Evolutionary conservation across 2,888 invertebrate species (phyloP), one percentile per base, ranked within the genome.

Genomic region (Caenorhabditis sinica): DNA sequence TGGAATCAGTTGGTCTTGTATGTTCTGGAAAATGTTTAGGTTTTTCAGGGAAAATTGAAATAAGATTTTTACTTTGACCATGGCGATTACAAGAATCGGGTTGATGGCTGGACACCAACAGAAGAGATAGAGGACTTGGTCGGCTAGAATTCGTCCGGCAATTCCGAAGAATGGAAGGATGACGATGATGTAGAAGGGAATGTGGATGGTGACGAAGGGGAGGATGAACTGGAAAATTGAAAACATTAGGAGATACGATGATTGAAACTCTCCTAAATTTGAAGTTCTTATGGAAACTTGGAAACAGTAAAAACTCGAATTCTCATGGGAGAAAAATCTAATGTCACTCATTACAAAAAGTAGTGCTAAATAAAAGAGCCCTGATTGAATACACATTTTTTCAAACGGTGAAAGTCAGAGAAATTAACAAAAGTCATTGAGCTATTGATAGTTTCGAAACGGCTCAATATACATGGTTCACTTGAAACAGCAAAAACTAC

Each of bases 31-130:
- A 49, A 11, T 9, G n/a, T 33, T 1, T 28, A 33, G 5, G 20
- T 30, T 73, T 23, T n/a, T n/a, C n/a, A n/a, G n/a, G n/a, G n/a
- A 23, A n/a, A 51, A 60, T 9, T 23, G 2, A 53, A 11, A 17
- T 25, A 1, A 63, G 20, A 25, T 20, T 3, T 65, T 65, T 20
- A 79, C 82, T 60, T 75, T 69, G 36, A 85, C 82, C 69, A 75
- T 71, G 28, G 61, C 0, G 33, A 85, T 82, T 17, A 85, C 68
- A 5, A 85, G 40, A 71, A 85, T 77, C 8, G 85, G 77, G 45
- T 85, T 77, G 61, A 85, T 82, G 0, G 82, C 72, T 3, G 85
- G 85, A 51, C 82, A 79, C 85, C 85, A 85, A 28, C 72, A 72
- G 65, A 82, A 85, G 4, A 85, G 58, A 33, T 53, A 79, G 6